These are phyloP conservation scores for Phallusia fumigata DNA, from an alignment of 23 tunicate genomes.

Conservation along the genomic window DNA sequence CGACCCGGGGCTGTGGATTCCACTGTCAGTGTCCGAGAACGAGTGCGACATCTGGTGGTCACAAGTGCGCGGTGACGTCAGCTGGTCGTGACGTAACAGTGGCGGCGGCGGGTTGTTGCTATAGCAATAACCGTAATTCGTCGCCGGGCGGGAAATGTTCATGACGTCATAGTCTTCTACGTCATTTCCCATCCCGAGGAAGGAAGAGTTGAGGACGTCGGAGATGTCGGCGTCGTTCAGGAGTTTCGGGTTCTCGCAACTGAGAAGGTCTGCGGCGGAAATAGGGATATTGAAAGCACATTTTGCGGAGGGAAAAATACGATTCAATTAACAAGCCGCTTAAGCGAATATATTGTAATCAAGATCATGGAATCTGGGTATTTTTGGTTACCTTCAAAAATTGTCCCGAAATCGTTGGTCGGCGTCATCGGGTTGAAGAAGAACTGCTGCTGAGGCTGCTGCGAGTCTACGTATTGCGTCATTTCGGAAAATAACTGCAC, in stretches of 20 bases:
- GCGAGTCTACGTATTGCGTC: not conserved
- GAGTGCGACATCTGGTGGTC: conserved; percentile 11
- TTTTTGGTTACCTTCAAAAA: not conserved
- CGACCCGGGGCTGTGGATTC: conserved; percentile 37
- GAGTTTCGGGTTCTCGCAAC: not conserved
- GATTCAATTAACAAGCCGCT: too few relatives aligned
- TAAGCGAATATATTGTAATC: too few relatives aligned
- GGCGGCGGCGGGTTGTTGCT: not conserved
- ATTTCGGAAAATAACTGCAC: not conserved
- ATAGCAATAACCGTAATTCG: not conserved
- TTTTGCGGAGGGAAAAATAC: too few relatives aligned
- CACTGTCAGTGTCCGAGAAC: conserved; percentile 37
- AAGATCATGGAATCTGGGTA: not conserved
- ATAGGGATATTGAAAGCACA: too few relatives aligned
- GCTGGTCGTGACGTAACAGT: not conserved
- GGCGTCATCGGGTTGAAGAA: not conserved
- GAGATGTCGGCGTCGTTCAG: not conserved
- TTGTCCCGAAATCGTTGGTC: not conserved
- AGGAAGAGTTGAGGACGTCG: not conserved
- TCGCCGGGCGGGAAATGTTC: not conserved
- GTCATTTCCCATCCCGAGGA: not conserved
- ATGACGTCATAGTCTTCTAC: not conserved
- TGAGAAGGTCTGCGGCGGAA: not conserved
- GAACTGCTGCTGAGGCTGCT: not conserved
- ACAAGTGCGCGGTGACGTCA: not conserved